These are phyloP conservation scores for Arenaria interpres DNA, from an alignment of 2,113 vertebrate genomes.

Conservation along the genomic window DNA sequence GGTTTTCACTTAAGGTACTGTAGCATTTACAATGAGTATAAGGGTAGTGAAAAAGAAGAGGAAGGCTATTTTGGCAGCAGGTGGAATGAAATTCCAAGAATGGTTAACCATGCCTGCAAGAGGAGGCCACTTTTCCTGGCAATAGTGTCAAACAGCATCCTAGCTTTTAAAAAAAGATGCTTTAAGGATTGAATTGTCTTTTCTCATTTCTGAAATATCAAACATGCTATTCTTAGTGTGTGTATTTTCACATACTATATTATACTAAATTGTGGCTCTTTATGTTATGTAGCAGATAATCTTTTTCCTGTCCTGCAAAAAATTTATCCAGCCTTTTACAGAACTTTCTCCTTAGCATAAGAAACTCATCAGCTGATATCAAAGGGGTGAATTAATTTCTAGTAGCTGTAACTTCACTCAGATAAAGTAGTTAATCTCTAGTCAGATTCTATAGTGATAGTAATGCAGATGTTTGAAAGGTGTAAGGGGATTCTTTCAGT, in stretches of 20 bases:
- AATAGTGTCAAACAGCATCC: not conserved
- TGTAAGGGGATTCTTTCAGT: not conserved
- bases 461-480: not conserved
- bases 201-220: not conserved
- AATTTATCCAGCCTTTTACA: not conserved
- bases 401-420: not conserved
- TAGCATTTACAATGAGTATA: not conserved
- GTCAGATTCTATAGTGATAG: not conserved
- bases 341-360: not conserved
- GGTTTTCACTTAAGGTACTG: not conserved
- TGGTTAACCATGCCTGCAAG: not conserved
- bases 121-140: not conserved
- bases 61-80: not conserved
- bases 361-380: not conserved
- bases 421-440: not conserved
- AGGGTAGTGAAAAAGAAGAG: not conserved
- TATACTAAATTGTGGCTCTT: not conserved
- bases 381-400: not conserved
- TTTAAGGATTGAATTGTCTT: not conserved
- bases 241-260: not conserved
- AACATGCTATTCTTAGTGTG: not conserved
- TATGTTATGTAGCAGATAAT: not conserved
- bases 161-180: not conserved
- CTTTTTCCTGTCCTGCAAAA: not conserved
- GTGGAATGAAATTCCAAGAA: not conserved